phyloP scores from a whole-genome alignment of 1,140 invertebrate species.

The Dryas iulia region DNA sequence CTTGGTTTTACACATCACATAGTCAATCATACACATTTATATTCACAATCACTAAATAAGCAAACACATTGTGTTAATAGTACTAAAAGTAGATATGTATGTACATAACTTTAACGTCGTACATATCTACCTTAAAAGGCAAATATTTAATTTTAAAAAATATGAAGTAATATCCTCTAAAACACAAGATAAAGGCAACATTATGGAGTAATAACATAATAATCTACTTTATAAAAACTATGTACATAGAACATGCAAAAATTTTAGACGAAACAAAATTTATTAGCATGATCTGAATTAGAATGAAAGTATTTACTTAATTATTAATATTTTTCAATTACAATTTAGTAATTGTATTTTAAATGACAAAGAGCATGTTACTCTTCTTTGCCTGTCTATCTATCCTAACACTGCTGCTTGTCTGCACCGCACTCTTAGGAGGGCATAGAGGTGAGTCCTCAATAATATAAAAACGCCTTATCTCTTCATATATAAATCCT shows the following conservation, averaged over 20 bases:
- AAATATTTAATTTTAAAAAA: neutral
- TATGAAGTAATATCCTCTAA: neutral
- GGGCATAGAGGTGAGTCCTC: constrained; percentile 71
- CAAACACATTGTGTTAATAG: neutral
- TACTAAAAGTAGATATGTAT: neutral
- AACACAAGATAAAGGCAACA: neutral
- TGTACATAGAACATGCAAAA: neutral
- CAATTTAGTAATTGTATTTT: neutral
- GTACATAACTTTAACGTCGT: neutral
- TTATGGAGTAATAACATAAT: neutral
- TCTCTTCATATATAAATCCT: neutral
- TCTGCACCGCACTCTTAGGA: constrained; percentile 71
- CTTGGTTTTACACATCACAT: neutral
- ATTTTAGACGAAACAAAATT: neutral
- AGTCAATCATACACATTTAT: neutral
- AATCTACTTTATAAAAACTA: neutral
- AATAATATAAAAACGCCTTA: constrained; percentile 15
- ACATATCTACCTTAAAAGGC: neutral
- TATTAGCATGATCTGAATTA: neutral
- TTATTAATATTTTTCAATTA: neutral
- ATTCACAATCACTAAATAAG: neutral
- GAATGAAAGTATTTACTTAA: neutral
- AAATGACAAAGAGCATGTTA: constrained; percentile 39
- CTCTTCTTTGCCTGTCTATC: constrained; percentile 67
- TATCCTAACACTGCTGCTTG: constrained; percentile 71